Evolutionary conservation across 1,140 invertebrate genomes (phyloP).

Genomic region (Drosophila repleta): DNA sequence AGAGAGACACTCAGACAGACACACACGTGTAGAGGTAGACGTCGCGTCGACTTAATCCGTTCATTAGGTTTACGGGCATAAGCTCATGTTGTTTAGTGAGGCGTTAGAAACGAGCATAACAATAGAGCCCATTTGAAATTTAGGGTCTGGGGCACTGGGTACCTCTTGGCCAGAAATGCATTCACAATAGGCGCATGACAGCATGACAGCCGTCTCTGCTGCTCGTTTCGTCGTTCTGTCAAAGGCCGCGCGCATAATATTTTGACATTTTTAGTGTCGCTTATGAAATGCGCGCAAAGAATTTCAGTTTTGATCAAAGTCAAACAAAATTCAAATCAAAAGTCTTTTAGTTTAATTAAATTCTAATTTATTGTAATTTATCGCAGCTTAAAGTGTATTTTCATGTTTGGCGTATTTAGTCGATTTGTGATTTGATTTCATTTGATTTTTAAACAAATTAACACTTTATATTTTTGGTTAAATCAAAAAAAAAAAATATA

Average conservation of each 20-base stretch:
- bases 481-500: slow-evolving; percentile 8
- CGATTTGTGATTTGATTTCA: slow-evolving; percentile 36
- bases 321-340: slow-evolving; percentile 34
- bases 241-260: slow-evolving; percentile 62
- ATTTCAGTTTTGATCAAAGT: slow-evolving; percentile 57
- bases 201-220: slow-evolving; percentile 57
- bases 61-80: slow-evolving; percentile 81
- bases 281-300: slow-evolving; percentile 71
- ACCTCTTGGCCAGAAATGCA: slow-evolving; percentile 10
- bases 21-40: slow-evolving; percentile 24
- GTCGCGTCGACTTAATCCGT: slow-evolving; percentile 70
- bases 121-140: slow-evolving; percentile 38
- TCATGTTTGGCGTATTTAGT: slow-evolving; percentile 55
- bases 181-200: slow-evolving; percentile 64
- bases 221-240: slow-evolving; percentile 12
- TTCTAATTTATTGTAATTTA: slow-evolving; percentile 80
- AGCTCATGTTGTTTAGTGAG: slow-evolving; percentile 80
- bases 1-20: slow-evolving; percentile 30
- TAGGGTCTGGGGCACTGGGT: not conserved
- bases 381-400: slow-evolving; percentile 70
- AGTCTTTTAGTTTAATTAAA: slow-evolving; percentile 77
- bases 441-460: slow-evolving; percentile 65
- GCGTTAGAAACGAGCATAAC: slow-evolving; percentile 72
- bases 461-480: slow-evolving; percentile 64
- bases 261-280: slow-evolving; percentile 78